Conservation (phyloP, 2,888 invertebrate species). For the Platypus cylindrus region DNA sequence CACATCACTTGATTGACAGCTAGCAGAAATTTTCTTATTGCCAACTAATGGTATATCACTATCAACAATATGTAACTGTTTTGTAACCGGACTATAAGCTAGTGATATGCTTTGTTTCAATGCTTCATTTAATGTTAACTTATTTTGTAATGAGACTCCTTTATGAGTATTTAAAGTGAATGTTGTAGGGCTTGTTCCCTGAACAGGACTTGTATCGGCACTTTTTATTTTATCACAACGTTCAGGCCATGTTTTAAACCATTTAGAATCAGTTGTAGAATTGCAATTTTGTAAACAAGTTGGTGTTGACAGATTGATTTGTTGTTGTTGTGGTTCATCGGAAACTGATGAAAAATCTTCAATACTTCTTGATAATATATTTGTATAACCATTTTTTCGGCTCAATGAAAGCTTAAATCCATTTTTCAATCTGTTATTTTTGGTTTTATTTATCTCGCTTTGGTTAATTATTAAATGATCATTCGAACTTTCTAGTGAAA, state of each 20-base stretch:
- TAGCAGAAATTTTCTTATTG: slow-evolving; percentile 3
- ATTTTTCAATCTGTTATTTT: slow-evolving; percentile 9
- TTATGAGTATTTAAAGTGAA: slow-evolving; percentile 21
- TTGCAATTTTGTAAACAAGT: slow-evolving; percentile 8
- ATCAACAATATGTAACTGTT: slow-evolving; percentile 51
- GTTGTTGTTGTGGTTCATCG: neutral
- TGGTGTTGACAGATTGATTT: slow-evolving; percentile 4
- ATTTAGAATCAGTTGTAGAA: slow-evolving; percentile 21
- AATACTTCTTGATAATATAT: slow-evolving; percentile 13
- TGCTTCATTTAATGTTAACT: slow-evolving; percentile 51
- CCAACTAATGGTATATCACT: slow-evolving; percentile 19
- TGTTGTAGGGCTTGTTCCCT: slow-evolving; percentile 12
- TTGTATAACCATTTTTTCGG: slow-evolving; percentile 13
- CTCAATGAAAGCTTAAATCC: slow-evolving; percentile 12
- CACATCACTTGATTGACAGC: slow-evolving; percentile 10
- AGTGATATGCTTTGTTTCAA: slow-evolving; percentile 61
- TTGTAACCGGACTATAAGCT: slow-evolving; percentile 62
- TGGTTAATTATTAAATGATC: slow-evolving; percentile 8
- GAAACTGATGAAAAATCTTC: slow-evolving; percentile 8
- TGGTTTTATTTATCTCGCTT: slow-evolving; percentile 7
- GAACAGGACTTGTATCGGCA: slow-evolving; percentile 22
- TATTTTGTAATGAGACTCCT: slow-evolving; percentile 30
- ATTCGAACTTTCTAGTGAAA: slow-evolving; percentile 7
- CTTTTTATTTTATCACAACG: slow-evolving; percentile 31
- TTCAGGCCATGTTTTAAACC: slow-evolving; percentile 43